Percentiles rank a stretch among this genome's conserved stretches.
Conservation (phyloP, 1,140 invertebrate species). For the Papilio polyxenes region DNA sequence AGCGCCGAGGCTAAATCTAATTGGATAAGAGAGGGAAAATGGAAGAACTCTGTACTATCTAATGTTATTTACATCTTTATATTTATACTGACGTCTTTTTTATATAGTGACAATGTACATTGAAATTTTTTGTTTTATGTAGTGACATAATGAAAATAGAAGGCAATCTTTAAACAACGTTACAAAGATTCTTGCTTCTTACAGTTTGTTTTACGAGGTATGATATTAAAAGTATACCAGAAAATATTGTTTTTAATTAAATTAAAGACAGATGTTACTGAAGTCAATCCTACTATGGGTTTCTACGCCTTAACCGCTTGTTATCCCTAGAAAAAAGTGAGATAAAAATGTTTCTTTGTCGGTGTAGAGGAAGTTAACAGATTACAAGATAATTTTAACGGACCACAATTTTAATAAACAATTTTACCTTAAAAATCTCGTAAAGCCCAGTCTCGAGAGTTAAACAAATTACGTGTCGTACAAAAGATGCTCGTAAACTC, state of each 20-base stretch:
- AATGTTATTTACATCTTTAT: neutral
- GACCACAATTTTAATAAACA: neutral
- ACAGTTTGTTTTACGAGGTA: too few relatives aligned
- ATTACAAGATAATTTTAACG: neutral
- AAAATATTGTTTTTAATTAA: too few relatives aligned
- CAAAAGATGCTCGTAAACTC: neutral
- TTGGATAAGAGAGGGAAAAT: slow-evolving; percentile 14
- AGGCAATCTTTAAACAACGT: too few relatives aligned
- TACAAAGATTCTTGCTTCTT: too few relatives aligned
- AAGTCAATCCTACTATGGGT: too few relatives aligned
- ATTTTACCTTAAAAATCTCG: neutral
- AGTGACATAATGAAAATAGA: too few relatives aligned
- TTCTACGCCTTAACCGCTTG: neutral
- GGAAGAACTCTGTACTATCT: slow-evolving; percentile 4
- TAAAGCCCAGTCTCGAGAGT: neutral
- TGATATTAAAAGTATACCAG: too few relatives aligned
- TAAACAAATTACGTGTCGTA: slow-evolving; percentile 19
- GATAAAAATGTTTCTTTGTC: too few relatives aligned
- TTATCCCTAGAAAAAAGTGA: too few relatives aligned
- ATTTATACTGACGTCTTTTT: neutral
- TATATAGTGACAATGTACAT: neutral
- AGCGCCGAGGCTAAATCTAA: neutral
- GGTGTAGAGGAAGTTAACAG: neutral
- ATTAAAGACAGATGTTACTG: too few relatives aligned
- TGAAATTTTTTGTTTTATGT: too few relatives aligned